phyloP scores from a whole-genome alignment of 2,797 vertebrate species.

The Notoglanidium macrostoma region DNA sequence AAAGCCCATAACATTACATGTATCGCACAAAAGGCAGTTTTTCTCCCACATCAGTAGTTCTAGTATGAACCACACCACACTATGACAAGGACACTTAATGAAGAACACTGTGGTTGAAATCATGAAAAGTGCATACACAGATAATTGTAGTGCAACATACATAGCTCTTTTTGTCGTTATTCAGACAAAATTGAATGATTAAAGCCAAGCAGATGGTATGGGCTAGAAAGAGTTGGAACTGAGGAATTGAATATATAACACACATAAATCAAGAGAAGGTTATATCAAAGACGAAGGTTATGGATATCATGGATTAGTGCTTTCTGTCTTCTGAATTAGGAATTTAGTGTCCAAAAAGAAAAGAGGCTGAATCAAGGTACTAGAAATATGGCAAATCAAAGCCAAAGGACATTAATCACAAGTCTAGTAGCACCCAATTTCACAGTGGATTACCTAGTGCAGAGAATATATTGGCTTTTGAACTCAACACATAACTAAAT shows the following conservation, averaged over 20 bases:
- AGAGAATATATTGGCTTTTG: slow-evolving; percentile 58
- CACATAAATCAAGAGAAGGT: slow-evolving; percentile 24
- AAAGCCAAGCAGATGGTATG: slow-evolving; percentile 19
- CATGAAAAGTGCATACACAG: slow-evolving; percentile 19
- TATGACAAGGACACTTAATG: slow-evolving; percentile 55
- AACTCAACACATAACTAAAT: slow-evolving; percentile 60
- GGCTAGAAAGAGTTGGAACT: not conserved
- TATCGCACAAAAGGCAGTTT: slow-evolving; percentile 43
- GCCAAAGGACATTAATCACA: slow-evolving; percentile 57
- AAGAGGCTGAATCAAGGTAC: not conserved
- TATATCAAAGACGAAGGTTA: not conserved
- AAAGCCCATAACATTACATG: slow-evolving; percentile 34
- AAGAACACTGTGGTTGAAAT: slow-evolving; percentile 16
- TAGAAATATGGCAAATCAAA: slow-evolving; percentile 48
- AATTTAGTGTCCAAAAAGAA: not conserved
- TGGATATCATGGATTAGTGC: not conserved
- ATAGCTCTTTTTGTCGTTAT: slow-evolving; percentile 15
- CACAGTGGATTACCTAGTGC: slow-evolving; percentile 77
- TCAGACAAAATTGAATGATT: slow-evolving; percentile 6
- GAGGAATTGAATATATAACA: slow-evolving; percentile 17
- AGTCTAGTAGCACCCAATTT: slow-evolving; percentile 80
- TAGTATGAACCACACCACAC: slow-evolving; percentile 24
- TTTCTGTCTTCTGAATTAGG: slow-evolving; percentile 16
- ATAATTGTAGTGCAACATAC: slow-evolving; percentile 39
- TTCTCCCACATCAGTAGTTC: slow-evolving; percentile 24